Evolutionary conservation across 1,140 invertebrate genomes (phyloP).

Genomic region (Potamilus streckersoni): DNA sequence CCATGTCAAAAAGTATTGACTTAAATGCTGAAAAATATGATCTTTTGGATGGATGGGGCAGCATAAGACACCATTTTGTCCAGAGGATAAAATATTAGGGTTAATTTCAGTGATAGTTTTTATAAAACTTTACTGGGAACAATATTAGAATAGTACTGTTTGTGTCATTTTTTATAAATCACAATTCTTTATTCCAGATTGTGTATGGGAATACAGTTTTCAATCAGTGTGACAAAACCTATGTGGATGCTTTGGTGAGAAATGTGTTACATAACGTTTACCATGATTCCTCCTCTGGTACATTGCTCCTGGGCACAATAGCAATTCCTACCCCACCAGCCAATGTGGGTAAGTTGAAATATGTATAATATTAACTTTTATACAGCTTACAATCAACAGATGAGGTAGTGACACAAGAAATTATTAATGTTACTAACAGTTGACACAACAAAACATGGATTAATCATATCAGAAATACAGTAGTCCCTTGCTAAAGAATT

Average conservation of each 20-base stretch:
- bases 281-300: slow-evolving; percentile 39
- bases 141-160: not conserved
- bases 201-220: slow-evolving; percentile 53
- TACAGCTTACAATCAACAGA: no score
- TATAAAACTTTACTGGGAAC: not conserved
- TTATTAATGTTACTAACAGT: no score
- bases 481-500: no score
- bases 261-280: slow-evolving; percentile 49
- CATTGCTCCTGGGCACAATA: slow-evolving; percentile 47
- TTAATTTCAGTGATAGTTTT: slow-evolving; percentile 7
- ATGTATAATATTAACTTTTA: no score
- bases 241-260: slow-evolving; percentile 46
- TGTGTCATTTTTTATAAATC: not conserved
- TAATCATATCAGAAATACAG: no score
- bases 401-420: no score
- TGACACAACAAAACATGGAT: no score
- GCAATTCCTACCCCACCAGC: slow-evolving; percentile 56
- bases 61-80: not conserved
- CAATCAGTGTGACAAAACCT: slow-evolving; percentile 51
- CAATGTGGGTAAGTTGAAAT: slow-evolving; percentile 55
- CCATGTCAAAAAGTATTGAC: no score
- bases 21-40: no score
- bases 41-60: not conserved
- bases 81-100: slow-evolving; percentile 3
- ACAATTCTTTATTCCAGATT: slow-evolving; percentile 36